Base-by-base conservation (phyloP, 2,888 invertebrate genomes). In the Augiades crinisus region DNA sequence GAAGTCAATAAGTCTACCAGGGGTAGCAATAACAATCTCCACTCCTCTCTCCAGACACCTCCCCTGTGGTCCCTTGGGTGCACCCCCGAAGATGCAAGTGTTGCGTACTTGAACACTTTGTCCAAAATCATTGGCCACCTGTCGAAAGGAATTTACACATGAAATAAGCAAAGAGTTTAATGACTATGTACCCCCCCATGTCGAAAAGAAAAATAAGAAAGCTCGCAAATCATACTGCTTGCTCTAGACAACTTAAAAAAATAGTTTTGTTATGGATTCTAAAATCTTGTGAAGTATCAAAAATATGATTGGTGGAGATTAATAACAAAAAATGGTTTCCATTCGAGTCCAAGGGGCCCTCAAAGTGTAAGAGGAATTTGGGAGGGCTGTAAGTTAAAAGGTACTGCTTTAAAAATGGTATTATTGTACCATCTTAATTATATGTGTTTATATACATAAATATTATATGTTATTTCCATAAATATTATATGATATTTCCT, bases 11-110 rank as follows among this genome's bases (percentile, higher is more conserved):
- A 99, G 91, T 61, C 99, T 92, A 36, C 99, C 99, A 2, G 99
- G 99, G 10, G 99, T 99, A 0, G 99, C 99, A 60, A 99, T 98
- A 57, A 97, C 94, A 69, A 99, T 97, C 84, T 99, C 98, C 43
- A 97, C 96, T 10, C 98, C 98, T 57, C 95, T 91, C 80, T 95
- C 95, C 52, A 97, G 81, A 71, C 95, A 94, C 50, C 94, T 90
- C 0, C 95, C 95, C 75, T 99, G 99, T 5, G 96, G 96, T 22
- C 96, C 97, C 80, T 98, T 99, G 0, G 98, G 97, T 1, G 99
- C 98, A n/a, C 99, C 99, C 36, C 99, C 99, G 80, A 99, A 99
- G 31, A 99, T 94, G 75, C 99, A 99, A 0, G 97, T 97, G 80
- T 97, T 97, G 33, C 96, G 92, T 22, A 98, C 95, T 65, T 94